These are phyloP conservation scores for Melinopterus prodromus DNA, from an alignment of 2,888 invertebrate species.

Conservation along the genomic window DNA sequence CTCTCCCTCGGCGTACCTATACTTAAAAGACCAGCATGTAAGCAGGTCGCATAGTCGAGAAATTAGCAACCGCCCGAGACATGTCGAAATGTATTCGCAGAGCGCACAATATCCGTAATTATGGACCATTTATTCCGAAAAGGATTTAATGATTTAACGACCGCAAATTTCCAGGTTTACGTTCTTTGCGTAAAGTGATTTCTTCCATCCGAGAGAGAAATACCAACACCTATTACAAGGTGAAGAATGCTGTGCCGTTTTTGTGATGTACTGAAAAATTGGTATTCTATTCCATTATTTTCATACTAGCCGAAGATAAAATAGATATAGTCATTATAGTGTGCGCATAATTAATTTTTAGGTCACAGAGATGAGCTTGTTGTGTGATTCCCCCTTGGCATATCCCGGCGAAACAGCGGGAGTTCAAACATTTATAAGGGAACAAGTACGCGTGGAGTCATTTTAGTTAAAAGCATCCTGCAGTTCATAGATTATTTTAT, in stretches of 20 bases:
- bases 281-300: too few relatives aligned
- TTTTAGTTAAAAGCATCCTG: too few relatives aligned
- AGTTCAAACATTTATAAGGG: too few relatives aligned
- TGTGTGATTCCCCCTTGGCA: too few relatives aligned
- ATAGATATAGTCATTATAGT: too few relatives aligned
- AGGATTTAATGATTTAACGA: background rate
- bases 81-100: background rate
- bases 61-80: background rate
- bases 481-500: too few relatives aligned
- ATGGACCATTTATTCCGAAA: background rate
- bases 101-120: background rate
- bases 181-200: background rate
- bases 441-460: too few relatives aligned
- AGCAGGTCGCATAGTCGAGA: background rate
- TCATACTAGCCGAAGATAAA: too few relatives aligned
- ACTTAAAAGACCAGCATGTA: background rate
- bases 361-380: too few relatives aligned
- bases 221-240: background rate
- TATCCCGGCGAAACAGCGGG: too few relatives aligned
- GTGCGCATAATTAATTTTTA: too few relatives aligned
- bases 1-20: background rate
- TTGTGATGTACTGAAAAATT: too few relatives aligned
- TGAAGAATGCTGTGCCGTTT: background rate
- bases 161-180: background rate
- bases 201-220: background rate